Evolutionary conservation across 1,140 invertebrate genomes (phyloP).

Genomic region (Apis laboriosa): DNA sequence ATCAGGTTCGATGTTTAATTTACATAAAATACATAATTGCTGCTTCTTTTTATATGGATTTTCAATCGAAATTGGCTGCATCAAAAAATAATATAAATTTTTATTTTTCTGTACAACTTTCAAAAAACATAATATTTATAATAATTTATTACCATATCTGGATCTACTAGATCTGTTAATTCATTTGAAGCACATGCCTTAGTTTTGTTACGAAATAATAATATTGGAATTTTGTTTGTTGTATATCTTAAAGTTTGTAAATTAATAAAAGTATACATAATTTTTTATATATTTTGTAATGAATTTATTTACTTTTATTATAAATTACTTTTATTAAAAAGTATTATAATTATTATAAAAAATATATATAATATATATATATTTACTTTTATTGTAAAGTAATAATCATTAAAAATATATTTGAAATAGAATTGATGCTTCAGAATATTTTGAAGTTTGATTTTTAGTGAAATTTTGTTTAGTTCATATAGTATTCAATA

Average conservation of each 20-base stretch:
- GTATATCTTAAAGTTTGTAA: not conserved
- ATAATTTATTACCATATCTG: slow-evolving; percentile 18
- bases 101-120: not conserved
- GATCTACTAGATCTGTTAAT: not conserved
- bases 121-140: not conserved
- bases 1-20: slow-evolving; percentile 90
- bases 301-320: not conserved
- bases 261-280: not conserved
- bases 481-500: not conserved
- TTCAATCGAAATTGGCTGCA: slow-evolving; percentile 83
- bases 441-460: not conserved
- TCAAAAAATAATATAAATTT: slow-evolving; percentile 28
- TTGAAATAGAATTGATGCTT: not conserved
- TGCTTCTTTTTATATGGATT: slow-evolving; percentile 92
- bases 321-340: not conserved
- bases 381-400: not conserved
- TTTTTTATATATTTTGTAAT: not conserved
- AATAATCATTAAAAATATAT: slow-evolving; percentile 8
- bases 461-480: not conserved
- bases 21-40: slow-evolving; percentile 92
- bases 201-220: slow-evolving; percentile 3
- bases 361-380: too few species aligned
- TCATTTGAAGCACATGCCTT: not conserved
- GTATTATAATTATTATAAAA: not conserved
- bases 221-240: not conserved